These are phyloP conservation scores for Xerus rutilus DNA, from an alignment of 2,797 vertebrate genomes.

Conservation along the genomic window DNA sequence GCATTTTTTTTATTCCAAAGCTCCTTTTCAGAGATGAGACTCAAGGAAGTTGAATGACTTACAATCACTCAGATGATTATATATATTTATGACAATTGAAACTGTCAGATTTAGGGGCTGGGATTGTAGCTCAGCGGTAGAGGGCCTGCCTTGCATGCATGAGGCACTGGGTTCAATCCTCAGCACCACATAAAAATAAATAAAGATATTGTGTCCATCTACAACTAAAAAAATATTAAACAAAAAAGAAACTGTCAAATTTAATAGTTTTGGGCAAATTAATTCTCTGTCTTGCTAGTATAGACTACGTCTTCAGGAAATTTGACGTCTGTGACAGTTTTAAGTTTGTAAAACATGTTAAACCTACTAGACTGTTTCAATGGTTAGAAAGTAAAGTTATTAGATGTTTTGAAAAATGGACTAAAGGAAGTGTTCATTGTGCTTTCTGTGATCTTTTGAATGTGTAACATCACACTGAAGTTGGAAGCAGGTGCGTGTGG, in stretches of 20 bases:
- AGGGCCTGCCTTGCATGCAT: no score
- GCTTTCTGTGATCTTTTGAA: neutral
- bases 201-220: no score
- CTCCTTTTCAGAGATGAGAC: neutral
- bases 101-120: neutral
- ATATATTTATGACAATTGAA: slow-evolving; percentile 18
- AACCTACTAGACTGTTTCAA: neutral
- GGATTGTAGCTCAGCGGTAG: no score
- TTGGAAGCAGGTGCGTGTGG: neutral
- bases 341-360: slow-evolving; percentile 43
- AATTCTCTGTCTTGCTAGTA: neutral
- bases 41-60: neutral
- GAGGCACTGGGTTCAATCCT: no score
- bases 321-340: neutral
- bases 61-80: neutral
- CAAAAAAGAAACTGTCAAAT: neutral
- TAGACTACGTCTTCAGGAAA: slow-evolving; percentile 14
- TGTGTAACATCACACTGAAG: neutral
- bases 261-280: neutral
- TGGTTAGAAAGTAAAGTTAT: slow-evolving; percentile 8
- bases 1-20: neutral
- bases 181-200: no score
- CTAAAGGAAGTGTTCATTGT: neutral
- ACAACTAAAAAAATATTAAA: no score
- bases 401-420: neutral